These are phyloP conservation scores for Morelia viridis DNA, from an alignment of 2,797 vertebrate species.

Conservation along the genomic window DNA sequence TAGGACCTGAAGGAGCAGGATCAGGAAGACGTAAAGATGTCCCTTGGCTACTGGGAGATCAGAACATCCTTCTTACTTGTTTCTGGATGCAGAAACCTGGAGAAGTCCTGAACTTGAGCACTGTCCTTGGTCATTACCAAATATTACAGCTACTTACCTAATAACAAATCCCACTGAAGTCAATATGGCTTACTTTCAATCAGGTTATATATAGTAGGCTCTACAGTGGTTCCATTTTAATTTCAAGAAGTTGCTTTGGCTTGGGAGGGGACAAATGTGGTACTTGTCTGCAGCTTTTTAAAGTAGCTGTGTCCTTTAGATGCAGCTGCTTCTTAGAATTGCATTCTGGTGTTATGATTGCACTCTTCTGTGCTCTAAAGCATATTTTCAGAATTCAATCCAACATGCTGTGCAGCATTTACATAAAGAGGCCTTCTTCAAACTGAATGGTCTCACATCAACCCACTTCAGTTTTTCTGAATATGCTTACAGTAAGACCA, in stretches of 20 bases:
- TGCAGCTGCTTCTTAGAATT: neutral
- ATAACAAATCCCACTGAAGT: neutral
- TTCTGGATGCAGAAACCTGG: neutral
- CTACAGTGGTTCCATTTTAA: neutral
- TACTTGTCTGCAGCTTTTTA: neutral
- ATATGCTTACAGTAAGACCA: neutral
- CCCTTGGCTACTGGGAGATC: neutral
- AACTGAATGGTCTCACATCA: neutral
- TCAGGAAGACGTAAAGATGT: neutral
- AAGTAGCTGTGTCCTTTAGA: neutral
- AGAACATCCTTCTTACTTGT: neutral
- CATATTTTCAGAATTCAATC: neutral
- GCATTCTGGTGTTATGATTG: neutral
- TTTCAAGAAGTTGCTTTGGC: neutral
- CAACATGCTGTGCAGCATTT: neutral
- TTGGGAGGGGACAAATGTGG: neutral
- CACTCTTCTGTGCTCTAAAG: neutral
- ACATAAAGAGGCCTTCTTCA: neutral
- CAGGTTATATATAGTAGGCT: neutral
- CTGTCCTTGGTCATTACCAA: neutral
- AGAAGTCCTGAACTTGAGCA: neutral
- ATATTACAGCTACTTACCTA: neutral
- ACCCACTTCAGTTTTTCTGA: neutral
- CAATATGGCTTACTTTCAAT: neutral
- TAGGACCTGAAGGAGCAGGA: neutral